A percentile compares a stretch with the other conserved stretches of the same genome.
Conservation (phyloP, 2,888 invertebrate species). For the Phengaris alcon region DNA sequence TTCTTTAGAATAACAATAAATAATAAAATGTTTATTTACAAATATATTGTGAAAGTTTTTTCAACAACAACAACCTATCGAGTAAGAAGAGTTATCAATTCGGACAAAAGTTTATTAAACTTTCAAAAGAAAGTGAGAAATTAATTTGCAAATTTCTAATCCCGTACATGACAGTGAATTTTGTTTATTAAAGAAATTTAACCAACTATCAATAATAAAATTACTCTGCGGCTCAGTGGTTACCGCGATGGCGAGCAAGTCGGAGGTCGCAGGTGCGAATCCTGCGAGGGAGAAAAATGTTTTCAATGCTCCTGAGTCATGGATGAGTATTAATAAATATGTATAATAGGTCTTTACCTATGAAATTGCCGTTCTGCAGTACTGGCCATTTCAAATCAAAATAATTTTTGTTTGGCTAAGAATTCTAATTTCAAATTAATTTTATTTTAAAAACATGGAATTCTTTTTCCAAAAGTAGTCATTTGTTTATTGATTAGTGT, state of each 20-base stretch:
- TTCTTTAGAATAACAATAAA: not conserved
- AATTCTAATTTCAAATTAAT: too few species aligned
- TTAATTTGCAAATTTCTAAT: conserved; percentile 23
- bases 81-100: not conserved
- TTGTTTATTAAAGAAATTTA: not conserved
- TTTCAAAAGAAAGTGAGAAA: conserved; percentile 17
- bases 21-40: not conserved
- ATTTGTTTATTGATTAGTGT: too few species aligned
- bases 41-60: conserved; percentile 9
- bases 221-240: not conserved
- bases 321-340: too few species aligned
- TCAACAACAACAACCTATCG: not conserved
- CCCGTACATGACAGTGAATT: not conserved
- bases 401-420: too few species aligned
- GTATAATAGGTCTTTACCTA: too few species aligned
- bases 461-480: too few species aligned
- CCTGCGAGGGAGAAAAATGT: too few species aligned
- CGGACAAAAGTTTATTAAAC: conserved; percentile 6
- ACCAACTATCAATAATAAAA: not conserved
- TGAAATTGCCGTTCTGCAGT: too few species aligned
- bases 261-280: too few species aligned
- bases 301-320: too few species aligned
- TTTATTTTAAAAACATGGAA: too few species aligned
- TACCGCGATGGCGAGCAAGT: not conserved
- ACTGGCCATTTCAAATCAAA: too few species aligned